These are phyloP conservation scores for Crotalus helleri DNA, from an alignment of 2,113 vertebrate species.

Conservation along the genomic window DNA sequence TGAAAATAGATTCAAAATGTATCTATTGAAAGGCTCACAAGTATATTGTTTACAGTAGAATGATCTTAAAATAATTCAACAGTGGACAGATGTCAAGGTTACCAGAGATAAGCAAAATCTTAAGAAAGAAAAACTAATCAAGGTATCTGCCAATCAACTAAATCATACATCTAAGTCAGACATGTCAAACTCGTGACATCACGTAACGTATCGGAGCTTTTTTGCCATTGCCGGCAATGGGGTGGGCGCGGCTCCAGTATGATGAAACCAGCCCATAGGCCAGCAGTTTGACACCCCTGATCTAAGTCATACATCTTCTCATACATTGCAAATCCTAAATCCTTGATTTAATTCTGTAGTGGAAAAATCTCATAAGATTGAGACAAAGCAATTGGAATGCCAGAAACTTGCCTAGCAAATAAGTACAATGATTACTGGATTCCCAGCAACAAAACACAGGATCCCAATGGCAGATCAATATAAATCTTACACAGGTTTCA, in stretches of 20 bases:
- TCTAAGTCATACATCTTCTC: neutral
- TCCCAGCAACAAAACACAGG: neutral
- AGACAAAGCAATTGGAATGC: neutral
- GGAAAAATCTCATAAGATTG: neutral
- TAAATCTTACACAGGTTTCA: neutral
- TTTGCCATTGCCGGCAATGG: too few species aligned
- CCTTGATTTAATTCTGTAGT: neutral
- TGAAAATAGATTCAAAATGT: neutral
- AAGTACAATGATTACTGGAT: neutral
- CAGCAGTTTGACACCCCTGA: too few species aligned
- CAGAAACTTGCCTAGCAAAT: neutral
- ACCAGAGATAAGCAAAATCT: neutral
- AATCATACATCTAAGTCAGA: neutral
- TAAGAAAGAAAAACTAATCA: neutral
- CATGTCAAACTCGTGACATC: too few species aligned
- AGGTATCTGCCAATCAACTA: neutral
- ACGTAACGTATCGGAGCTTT: too few species aligned
- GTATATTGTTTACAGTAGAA: neutral
- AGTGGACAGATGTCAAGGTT: neutral
- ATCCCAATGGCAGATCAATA: neutral
- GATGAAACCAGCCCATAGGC: too few species aligned
- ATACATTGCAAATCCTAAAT: neutral
- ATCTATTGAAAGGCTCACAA: neutral
- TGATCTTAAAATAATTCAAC: neutral
- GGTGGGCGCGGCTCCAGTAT: too few species aligned